Base-by-base conservation (phyloP, 2,888 invertebrate species). In the Tolmerus cingulatus region DNA sequence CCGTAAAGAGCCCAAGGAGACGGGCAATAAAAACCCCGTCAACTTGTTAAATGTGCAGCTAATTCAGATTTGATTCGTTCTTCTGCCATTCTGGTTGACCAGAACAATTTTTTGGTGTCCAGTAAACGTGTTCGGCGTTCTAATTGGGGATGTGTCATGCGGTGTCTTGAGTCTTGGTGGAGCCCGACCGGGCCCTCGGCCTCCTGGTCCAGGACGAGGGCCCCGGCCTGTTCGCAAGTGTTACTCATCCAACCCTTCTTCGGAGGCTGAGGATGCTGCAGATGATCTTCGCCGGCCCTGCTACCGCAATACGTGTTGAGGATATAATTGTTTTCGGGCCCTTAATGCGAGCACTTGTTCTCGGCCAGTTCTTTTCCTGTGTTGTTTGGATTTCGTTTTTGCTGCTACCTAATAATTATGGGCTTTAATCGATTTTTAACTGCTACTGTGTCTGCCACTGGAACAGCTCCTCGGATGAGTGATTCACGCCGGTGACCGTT, bases 391-490 rank as follows among this genome's bases (percentile, higher is more conserved):
- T 74, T 84, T 57, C 74, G 84, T 74, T 84, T 84, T 84, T 84
- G 66, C 40, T 7, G 66, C 66, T 84, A 57, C 57, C 74, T 84
- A 84, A 84, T 84, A 84, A 84, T 84, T 84, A 84, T 74, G 84
- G 84, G 84, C 84, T 84, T 84, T 84, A 84, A 84, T 84, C 84
- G 84, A 84, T 84, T 84, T 84, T 84, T 84, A 84, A 84, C 84
- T 84, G 84, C 84, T 84, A 84, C 84, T 84, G 84, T 84, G 84
- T 84, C 84, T 84, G 84, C 66, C 57, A 40, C 40, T 84, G 84
- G 84, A 84, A 74, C 74, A 34, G 27, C 66, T 46, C 40, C 16
- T 66, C 12, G 66, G 23, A 66, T 84, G 84, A 84, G 40, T 84
- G 84, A 84, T 84, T 84, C 84, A 84, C 74, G 66, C 84, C 19